These are phyloP conservation scores for Meles meles DNA, from an alignment of 2,113 vertebrate species.

Conservation along the genomic window DNA sequence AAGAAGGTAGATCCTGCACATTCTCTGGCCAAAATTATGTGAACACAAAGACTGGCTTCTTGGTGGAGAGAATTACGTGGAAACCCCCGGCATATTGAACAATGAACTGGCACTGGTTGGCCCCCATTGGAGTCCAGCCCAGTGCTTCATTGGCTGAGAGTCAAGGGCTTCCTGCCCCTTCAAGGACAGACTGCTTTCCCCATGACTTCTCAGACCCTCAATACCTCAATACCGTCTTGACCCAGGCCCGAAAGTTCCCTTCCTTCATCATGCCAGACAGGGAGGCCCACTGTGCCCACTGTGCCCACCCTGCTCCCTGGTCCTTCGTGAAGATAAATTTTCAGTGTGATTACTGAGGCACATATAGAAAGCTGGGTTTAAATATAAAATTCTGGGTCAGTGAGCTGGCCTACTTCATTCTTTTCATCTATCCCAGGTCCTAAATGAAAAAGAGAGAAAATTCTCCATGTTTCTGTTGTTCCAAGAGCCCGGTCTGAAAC, in stretches of 20 bases:
- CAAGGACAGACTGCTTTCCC: not conserved
- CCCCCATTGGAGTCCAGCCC: not conserved
- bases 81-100: not conserved
- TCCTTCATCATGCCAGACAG: not conserved
- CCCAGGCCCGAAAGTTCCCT: not conserved
- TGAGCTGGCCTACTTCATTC: conserved; percentile 3
- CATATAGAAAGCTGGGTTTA: not conserved
- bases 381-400: conserved; percentile 41
- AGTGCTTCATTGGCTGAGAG: not conserved
- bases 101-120: not conserved
- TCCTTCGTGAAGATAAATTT: not conserved
- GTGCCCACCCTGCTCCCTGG: not conserved
- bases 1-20: not conserved
- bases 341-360: not conserved
- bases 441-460: not conserved
- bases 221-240: not conserved
- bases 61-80: not conserved
- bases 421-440: not conserved
- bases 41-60: not conserved
- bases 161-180: not conserved
- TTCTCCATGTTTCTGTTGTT: not conserved
- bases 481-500: not conserved
- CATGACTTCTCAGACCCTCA: not conserved
- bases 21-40: not conserved
- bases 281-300: not conserved